phyloP scores from a whole-genome alignment of 2,113 vertebrate species.

The Eleginops maclovinus region DNA sequence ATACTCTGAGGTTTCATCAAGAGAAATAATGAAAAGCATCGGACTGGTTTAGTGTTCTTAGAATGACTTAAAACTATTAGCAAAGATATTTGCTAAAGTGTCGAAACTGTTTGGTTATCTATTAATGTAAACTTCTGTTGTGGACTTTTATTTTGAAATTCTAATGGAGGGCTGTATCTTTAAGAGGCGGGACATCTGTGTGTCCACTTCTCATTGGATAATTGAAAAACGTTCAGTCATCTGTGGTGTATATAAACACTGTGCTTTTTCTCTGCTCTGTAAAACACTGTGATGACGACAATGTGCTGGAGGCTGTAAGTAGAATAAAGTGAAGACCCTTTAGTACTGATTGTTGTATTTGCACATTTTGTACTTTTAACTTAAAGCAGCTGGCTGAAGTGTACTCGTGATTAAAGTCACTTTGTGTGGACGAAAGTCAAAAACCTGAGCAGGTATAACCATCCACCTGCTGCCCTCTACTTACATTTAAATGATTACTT shows the following conservation, averaged over 20 bases:
- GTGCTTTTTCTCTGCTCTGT: background rate
- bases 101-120: background rate
- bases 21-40: background rate
- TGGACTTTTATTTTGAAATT: slow-evolving; percentile 15
- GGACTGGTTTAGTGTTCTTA: background rate
- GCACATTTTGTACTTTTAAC: too few relatives aligned
- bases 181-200: background rate
- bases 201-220: slow-evolving; percentile 6
- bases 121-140: background rate
- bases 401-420: too few relatives aligned
- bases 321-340: too few relatives aligned
- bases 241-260: background rate
- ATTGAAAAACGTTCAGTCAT: background rate
- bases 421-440: too few relatives aligned
- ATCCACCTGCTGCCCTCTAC: too few relatives aligned
- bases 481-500: too few relatives aligned
- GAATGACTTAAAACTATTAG: too few relatives aligned
- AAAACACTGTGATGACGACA: background rate
- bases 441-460: too few relatives aligned
- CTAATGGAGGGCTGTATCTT: background rate
- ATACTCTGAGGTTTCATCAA: background rate
- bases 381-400: too few relatives aligned
- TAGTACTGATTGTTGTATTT: too few relatives aligned
- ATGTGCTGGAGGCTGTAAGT: too few relatives aligned
- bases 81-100: background rate